These are phyloP conservation scores for Sipha maydis DNA, from an alignment of 2,888 invertebrate species.

Conservation along the genomic window DNA sequence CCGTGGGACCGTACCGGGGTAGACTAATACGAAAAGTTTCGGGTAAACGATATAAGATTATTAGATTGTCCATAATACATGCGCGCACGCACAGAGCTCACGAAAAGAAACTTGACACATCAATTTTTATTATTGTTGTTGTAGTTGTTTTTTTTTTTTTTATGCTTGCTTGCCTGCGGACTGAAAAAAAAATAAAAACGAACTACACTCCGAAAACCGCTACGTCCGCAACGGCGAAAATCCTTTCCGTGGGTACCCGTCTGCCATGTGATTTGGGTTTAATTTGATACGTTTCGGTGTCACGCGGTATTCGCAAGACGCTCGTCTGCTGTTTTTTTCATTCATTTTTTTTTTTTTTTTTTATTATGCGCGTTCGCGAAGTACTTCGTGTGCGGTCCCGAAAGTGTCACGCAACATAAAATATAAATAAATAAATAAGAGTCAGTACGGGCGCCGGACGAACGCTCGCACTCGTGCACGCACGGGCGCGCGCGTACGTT, in stretches of 20 bases:
- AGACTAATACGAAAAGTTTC: constrained; percentile 43
- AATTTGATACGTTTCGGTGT: constrained; percentile 10
- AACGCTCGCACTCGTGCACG: not conserved
- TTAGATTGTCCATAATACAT: constrained; percentile 7
- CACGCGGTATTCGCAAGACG: constrained; percentile 1
- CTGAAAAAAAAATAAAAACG: too few relatives aligned
- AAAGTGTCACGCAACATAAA: not conserved
- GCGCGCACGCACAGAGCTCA: not conserved
- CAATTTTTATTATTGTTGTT: not conserved
- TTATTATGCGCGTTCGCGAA: not conserved
- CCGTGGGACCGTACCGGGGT: not conserved
- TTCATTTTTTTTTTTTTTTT: not conserved
- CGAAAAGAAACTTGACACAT: not conserved
- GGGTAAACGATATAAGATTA: not conserved
- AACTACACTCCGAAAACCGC: too few relatives aligned
- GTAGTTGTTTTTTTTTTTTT: not conserved
- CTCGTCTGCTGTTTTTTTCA: not conserved
- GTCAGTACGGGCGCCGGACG: too few relatives aligned
- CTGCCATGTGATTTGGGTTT: constrained; percentile 14
- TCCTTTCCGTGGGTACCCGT: too few relatives aligned
- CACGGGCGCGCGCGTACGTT: not conserved
- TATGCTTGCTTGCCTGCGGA: too few relatives aligned
- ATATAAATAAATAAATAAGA: not conserved
- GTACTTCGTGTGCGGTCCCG: not conserved
- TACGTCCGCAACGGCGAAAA: too few relatives aligned